Base-by-base conservation (phyloP, 2,888 invertebrate genomes). In the Polydrusus tereticollis region DNA sequence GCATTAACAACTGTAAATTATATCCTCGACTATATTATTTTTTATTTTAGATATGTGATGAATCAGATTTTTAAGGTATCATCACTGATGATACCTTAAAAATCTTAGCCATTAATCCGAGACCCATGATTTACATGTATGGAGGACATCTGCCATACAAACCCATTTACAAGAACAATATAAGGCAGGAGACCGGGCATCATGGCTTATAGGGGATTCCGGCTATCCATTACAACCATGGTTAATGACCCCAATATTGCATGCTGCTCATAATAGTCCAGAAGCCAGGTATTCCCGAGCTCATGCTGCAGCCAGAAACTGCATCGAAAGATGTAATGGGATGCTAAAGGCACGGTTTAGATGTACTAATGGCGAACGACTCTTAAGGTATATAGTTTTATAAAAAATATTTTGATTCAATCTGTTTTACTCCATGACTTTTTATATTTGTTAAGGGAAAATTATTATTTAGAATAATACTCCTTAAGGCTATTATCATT, bases 121-220 rank as follows among this genome's bases (percentile, higher is more conserved):
- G 58, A 57, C 57, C 10, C 57, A 57, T 57, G 57, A 57, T 57
- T 57, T 7, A 36, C 58, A 36, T 4, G 3, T 18, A n/a, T n/a
- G n/a, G n/a, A n/a, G n/a, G n/a, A n/a, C n/a, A n/a, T n/a, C n/a
- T n/a, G n/a, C n/a, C n/a, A 58, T 58, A 10, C 33, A 36, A 16
- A 58, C 36, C 6, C 36, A 58, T 7, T 36, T 58, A n/a, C 36
- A 38, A 58, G 7, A 36, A 10, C 36, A 58, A 14, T 58, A 58
- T 4, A 4, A 58, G 14, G 58, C 36, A 21, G 58, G 58, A 6
- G 58, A 58, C 14, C 21, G 58, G 26, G 16, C 57, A 18, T 14
- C 58, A 58, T 58, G 58, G 58, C 58, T 58, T 16, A 58, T 58
- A 58, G n/a, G n/a, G n/a, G n/a, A n/a, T n/a, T n/a, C n/a, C n/a